phyloP scores from a whole-genome alignment of 1,140 invertebrate genomes.

The Periplaneta americana region DNA sequence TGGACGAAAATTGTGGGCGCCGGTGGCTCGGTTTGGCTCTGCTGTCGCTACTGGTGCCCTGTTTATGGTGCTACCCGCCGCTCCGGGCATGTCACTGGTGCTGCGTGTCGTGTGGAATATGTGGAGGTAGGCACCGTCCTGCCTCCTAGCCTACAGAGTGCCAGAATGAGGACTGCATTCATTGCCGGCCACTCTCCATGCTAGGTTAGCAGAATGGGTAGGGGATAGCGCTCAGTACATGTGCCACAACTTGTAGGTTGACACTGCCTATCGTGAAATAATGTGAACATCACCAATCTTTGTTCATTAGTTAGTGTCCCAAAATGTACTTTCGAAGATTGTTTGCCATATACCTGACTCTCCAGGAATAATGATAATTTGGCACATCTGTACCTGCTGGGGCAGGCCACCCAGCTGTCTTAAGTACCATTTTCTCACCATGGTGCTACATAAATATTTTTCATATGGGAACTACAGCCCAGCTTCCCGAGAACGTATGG shows the following conservation, averaged over 20 bases:
- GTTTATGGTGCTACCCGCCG: conserved; percentile 89
- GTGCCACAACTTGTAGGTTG: neutral
- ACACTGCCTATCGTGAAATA: neutral
- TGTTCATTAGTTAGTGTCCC: neutral
- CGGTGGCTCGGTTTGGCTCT: conserved; percentile 80
- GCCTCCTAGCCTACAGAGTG: conserved; percentile 37
- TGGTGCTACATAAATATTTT: neutral
- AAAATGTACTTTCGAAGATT: neutral
- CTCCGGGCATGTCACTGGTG: conserved; percentile 78
- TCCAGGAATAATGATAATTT: neutral
- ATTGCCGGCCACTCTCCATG: neutral
- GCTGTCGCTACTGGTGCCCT: conserved; percentile 83
- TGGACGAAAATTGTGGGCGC: conserved; percentile 49
- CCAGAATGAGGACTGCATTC: neutral
- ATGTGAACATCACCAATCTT: neutral
- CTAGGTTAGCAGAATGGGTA: neutral
- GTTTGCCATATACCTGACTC: too few relatives aligned
- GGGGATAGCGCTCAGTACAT: neutral
- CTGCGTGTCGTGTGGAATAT: conserved; percentile 68
- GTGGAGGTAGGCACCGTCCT: conserved; percentile 78
- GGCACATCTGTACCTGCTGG: neutral
- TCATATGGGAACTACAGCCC: neutral
- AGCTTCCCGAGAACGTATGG: neutral
- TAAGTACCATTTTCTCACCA: neutral
- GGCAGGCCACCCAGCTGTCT: neutral